These are phyloP conservation scores for Nannobrachium achirus DNA, from an alignment of 2,113 vertebrate species.

Conservation along the genomic window DNA sequence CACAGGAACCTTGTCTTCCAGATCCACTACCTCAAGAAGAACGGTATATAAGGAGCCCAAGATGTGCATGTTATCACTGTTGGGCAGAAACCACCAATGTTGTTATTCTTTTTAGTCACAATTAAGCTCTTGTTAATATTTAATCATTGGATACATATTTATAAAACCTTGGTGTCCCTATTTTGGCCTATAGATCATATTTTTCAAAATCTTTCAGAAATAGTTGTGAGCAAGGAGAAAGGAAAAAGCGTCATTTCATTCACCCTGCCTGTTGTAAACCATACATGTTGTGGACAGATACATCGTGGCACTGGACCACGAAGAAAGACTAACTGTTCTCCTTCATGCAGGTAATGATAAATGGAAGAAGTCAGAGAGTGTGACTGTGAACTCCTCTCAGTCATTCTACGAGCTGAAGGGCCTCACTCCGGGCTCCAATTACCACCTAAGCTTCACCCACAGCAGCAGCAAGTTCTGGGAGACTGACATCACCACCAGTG, in stretches of 20 bases:
- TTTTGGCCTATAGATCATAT: no score
- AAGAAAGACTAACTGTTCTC: constrained; percentile 6
- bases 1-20: constrained; percentile 81
- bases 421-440: constrained; percentile 79
- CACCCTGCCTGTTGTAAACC: neutral
- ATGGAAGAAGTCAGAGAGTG: constrained; percentile 56
- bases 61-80: no score
- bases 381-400: constrained; percentile 81
- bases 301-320: neutral
- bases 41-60: constrained; percentile 42
- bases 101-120: no score
- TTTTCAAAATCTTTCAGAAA: no score
- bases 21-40: constrained; percentile 79
- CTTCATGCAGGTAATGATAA: constrained; percentile 47
- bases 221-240: constrained; percentile 16
- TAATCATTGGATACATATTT: no score
- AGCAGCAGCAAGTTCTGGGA: constrained; percentile 68
- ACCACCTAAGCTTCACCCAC: constrained; percentile 69
- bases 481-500: constrained; percentile 68
- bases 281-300: neutral
- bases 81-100: no score
- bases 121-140: no score
- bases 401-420: constrained; percentile 79
- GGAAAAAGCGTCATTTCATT: neutral
- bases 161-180: no score